Conservation (phyloP, 2,888 invertebrate species). For the Cyaniris semiargus region DNA sequence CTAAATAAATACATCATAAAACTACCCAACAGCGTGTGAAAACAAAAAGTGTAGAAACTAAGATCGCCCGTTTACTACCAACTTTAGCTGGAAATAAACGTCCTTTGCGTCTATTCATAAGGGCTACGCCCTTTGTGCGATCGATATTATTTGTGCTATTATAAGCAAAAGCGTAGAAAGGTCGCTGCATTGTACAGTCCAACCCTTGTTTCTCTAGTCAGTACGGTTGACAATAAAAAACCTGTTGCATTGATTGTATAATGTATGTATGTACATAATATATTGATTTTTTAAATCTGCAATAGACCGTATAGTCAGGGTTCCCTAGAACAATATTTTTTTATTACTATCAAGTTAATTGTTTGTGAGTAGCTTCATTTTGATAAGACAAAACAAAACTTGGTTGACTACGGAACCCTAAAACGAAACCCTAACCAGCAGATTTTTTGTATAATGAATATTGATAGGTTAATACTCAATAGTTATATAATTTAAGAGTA, state of each 20-base stretch:
- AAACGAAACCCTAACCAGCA: too few relatives aligned
- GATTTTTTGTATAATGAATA: too few relatives aligned
- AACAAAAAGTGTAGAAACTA: constrained; percentile 28
- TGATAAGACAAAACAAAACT: too few relatives aligned
- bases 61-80: constrained; percentile 27
- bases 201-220: constrained; percentile 33
- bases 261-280: too few relatives aligned
- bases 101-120: constrained; percentile 39
- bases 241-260: not conserved
- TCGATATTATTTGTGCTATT: constrained; percentile 49
- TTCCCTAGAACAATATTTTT: too few relatives aligned
- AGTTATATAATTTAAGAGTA: too few relatives aligned
- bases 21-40: constrained; percentile 2
- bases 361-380: too few relatives aligned
- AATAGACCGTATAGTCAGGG: too few relatives aligned
- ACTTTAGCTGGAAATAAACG: constrained; percentile 33
- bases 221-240: not conserved
- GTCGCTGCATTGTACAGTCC: constrained; percentile 44
- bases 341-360: too few relatives aligned
- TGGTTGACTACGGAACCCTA: too few relatives aligned
- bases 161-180: constrained; percentile 44
- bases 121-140: constrained; percentile 49
- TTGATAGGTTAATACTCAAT: too few relatives aligned
- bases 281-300: not conserved
- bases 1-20: constrained; percentile 27